Conservation (phyloP, 1,140 invertebrate species). For the Drosophila cardini region DNA sequence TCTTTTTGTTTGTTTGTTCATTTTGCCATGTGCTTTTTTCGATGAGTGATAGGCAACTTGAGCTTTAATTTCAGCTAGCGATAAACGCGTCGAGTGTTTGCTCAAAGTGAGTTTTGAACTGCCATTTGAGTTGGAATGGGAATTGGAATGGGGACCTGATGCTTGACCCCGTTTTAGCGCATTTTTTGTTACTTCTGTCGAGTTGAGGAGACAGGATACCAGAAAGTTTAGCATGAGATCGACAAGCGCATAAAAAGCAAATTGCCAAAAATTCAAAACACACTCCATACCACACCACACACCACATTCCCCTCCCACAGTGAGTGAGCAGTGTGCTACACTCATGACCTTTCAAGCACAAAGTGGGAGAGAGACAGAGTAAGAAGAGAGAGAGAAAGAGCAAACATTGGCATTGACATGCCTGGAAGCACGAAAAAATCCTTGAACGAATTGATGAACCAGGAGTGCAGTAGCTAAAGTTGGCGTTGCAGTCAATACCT, state of each 20-base stretch:
- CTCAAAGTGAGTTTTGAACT: conserved; percentile 14
- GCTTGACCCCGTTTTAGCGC: conserved; percentile 36
- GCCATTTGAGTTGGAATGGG: background rate
- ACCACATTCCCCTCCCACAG: background rate
- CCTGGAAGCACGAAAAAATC: conserved; percentile 77
- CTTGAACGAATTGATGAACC: conserved; percentile 78
- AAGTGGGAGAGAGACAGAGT: background rate
- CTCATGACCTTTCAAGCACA: conserved; percentile 40
- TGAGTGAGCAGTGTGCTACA: background rate
- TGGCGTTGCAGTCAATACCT: conserved; percentile 48
- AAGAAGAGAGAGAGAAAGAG: background rate
- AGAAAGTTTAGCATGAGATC: conserved; percentile 39
- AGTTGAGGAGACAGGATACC: conserved; percentile 60
- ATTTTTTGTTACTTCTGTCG: conserved; percentile 63
- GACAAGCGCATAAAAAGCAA: conserved; percentile 9
- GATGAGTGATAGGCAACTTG: conserved; percentile 37
- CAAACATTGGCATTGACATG: conserved; percentile 14
- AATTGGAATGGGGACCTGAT: background rate
- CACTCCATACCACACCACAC: background rate
- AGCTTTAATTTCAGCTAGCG: conserved; percentile 32
- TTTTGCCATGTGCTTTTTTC: background rate
- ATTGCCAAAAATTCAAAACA: conserved; percentile 39
- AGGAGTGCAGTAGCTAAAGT: conserved; percentile 70
- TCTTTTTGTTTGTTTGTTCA: background rate
- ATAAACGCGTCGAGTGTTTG: background rate